These are phyloP conservation scores for Drosophila virilis DNA, from an alignment of 1,140 invertebrate genomes.

Conservation along the genomic window DNA sequence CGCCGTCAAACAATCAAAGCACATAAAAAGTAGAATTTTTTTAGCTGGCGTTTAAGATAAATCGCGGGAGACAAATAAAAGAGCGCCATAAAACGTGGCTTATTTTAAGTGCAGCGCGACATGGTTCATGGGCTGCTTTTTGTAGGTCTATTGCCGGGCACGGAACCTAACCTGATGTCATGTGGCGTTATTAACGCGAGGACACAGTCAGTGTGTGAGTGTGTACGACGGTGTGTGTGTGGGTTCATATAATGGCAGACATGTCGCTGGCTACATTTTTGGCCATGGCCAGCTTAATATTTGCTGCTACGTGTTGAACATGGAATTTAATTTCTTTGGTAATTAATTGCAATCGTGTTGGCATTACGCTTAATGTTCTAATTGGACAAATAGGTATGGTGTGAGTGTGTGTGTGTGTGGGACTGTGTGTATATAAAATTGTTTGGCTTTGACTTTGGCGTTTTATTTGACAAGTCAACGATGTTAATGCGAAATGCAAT, in stretches of 20 bases:
- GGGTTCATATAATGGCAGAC: conserved; percentile 45
- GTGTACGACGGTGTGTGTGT: background rate
- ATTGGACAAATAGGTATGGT: conserved; percentile 59
- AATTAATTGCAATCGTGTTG: conserved; percentile 83
- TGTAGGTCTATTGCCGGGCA: conserved; percentile 26
- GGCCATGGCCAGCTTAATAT: conserved; percentile 60
- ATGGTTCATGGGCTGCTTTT: conserved; percentile 38
- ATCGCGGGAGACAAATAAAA: conserved; percentile 18
- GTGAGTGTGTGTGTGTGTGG: conserved; percentile 14
- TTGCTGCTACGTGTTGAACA: conserved; percentile 76
- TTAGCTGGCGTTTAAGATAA: conserved; percentile 27
- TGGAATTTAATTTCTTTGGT: conserved; percentile 82
- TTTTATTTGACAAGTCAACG: conserved; percentile 70
- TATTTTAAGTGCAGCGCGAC: conserved; percentile 64
- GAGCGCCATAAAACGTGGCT: conserved; percentile 56
- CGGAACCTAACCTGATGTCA: conserved; percentile 34
- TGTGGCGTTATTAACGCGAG: conserved; percentile 67
- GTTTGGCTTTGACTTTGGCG: conserved; percentile 54
- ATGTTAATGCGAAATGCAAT: conserved; percentile 62
- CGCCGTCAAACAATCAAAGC: conserved; percentile 10
- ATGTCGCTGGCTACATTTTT: conserved; percentile 13
- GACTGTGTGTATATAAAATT: conserved; percentile 36
- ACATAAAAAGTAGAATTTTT: conserved; percentile 7
- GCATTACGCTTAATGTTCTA: conserved; percentile 80
- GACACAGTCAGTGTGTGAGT: conserved; percentile 34